These are phyloP conservation scores for Lacanobia oleracea DNA, from an alignment of 2,888 invertebrate species.

Conservation along the genomic window DNA sequence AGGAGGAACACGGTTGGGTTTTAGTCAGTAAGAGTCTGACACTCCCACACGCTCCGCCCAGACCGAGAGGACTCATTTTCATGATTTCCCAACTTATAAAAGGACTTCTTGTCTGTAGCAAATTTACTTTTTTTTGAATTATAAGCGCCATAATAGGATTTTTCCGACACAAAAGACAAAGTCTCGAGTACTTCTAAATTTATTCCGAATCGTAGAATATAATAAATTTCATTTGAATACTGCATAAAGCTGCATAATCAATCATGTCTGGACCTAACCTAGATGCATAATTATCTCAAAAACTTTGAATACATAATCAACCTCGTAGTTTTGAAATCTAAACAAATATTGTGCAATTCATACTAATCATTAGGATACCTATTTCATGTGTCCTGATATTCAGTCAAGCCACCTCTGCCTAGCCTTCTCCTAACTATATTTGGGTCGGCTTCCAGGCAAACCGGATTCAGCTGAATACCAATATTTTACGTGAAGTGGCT, in stretches of 20 bases:
- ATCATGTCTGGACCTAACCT: too few relatives aligned
- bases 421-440: too few relatives aligned
- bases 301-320: neutral
- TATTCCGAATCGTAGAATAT: neutral
- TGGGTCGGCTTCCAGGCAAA: too few relatives aligned
- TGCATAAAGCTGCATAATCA: neutral
- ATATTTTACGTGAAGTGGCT: too few relatives aligned
- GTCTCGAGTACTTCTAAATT: neutral
- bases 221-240: neutral
- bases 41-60: too few relatives aligned
- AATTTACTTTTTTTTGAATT: too few relatives aligned
- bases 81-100: too few relatives aligned
- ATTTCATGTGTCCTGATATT: neutral
- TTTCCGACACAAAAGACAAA: neutral
- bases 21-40: too few relatives aligned
- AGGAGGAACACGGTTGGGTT: too few relatives aligned
- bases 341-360: neutral
- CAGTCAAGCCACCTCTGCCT: neutral
- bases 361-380: neutral
- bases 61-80: too few relatives aligned
- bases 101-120: neutral
- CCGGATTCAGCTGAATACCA: too few relatives aligned
- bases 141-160: neutral
- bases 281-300: neutral
- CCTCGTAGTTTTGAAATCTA: neutral